A percentile compares a stretch with the other conserved stretches of the same genome.
Conservation (phyloP, 2,113 vertebrate genomes). For the Oxyura jamaicensis region DNA sequence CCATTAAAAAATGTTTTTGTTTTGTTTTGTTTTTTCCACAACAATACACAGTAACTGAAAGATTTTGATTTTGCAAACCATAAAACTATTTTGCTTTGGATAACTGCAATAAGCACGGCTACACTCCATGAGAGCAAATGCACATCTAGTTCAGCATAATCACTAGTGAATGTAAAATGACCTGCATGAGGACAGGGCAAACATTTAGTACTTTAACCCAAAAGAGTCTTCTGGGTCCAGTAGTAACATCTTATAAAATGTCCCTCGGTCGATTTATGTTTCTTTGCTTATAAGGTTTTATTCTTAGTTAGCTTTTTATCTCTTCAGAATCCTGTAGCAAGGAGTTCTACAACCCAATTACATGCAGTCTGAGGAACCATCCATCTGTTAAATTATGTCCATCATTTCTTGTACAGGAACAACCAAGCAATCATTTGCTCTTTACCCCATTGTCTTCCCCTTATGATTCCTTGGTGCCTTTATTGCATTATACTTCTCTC, state of each 20-base stretch:
- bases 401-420: background rate
- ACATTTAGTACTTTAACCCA: background rate
- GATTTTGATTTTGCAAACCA: background rate
- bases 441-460: background rate
- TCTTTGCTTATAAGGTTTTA: background rate
- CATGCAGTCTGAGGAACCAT: background rate
- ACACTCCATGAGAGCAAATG: background rate
- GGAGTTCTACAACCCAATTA: background rate
- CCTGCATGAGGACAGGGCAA: background rate
- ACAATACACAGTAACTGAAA: background rate
- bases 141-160: background rate
- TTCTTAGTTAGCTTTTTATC: background rate
- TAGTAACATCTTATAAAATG: background rate
- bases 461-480: background rate
- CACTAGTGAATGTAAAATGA: background rate
- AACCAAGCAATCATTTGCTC: background rate
- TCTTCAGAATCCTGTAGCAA: background rate
- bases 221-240: background rate
- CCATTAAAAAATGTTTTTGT: background rate
- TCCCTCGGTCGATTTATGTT: background rate
- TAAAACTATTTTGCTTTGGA: background rate
- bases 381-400: rapidly evolving
- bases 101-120: background rate
- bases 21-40: background rate
- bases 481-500: background rate